phyloP scores from a whole-genome alignment of 2,888 invertebrate species.

The Amiota minor region DNA sequence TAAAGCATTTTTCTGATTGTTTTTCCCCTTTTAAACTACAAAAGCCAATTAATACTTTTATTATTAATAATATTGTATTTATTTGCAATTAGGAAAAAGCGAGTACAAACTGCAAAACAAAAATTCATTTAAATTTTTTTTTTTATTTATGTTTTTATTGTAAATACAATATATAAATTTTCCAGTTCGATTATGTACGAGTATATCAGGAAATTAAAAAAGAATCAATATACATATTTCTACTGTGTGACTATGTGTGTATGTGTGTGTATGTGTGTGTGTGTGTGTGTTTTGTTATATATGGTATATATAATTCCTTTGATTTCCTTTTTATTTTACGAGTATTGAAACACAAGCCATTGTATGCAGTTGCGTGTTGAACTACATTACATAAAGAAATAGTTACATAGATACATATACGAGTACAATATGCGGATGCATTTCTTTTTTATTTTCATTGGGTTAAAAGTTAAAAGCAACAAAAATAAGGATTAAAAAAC shows the following conservation, averaged over 20 bases:
- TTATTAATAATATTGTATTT: too few relatives aligned
- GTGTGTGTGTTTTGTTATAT: not conserved
- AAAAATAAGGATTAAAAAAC: not conserved
- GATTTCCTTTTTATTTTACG: not conserved
- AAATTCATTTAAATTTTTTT: not conserved
- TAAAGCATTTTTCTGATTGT: not conserved
- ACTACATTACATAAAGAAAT: slow-evolving; percentile 15
- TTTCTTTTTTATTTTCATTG: not conserved
- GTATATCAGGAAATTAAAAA: too few relatives aligned
- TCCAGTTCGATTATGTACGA: too few relatives aligned
- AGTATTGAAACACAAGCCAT: slow-evolving; percentile 3
- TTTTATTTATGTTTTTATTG: too few relatives aligned
- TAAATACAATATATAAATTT: too few relatives aligned
- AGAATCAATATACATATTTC: too few relatives aligned
- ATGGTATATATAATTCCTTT: not conserved
- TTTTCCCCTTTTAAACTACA: not conserved
- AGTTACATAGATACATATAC: slow-evolving; percentile 16
- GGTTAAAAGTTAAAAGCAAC: slow-evolving; percentile 11
- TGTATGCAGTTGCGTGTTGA: slow-evolving; percentile 18
- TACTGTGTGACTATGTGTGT: too few relatives aligned
- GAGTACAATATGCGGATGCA: slow-evolving; percentile 3
- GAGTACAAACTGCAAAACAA: slow-evolving; percentile 5
- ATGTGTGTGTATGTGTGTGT: too few relatives aligned
- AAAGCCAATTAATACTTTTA: not conserved
- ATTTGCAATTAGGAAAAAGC: not conserved